phyloP scores from a whole-genome alignment of 2,888 invertebrate genomes.

The Polymixis lichenea region DNA sequence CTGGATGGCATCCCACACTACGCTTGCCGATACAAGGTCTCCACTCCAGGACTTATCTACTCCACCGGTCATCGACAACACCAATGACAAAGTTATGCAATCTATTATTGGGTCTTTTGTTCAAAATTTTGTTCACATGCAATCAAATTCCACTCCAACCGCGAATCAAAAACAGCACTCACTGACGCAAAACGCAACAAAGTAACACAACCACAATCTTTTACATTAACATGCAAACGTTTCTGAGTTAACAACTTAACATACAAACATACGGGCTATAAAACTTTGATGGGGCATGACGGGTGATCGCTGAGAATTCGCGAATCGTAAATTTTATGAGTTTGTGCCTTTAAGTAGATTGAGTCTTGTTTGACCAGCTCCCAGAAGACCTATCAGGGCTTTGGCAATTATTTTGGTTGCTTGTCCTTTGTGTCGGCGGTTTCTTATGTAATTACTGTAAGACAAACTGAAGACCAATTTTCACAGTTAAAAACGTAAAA shows the following conservation, averaged over 20 bases:
- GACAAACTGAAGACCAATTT: too few species aligned
- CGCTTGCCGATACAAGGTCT: not conserved
- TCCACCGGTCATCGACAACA: not conserved
- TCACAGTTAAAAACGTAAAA: too few species aligned
- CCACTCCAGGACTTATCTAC: not conserved
- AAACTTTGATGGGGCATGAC: constrained; percentile 60
- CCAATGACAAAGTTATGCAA: not conserved
- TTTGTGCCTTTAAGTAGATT: constrained; percentile 20
- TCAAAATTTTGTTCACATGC: not conserved
- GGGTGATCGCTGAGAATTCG: constrained; percentile 53
- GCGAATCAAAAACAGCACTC: constrained; percentile 8
- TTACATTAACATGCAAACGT: constrained; percentile 44
- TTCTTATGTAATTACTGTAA: not conserved
- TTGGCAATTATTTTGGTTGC: constrained; percentile 11
- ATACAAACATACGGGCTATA: constrained; percentile 47
- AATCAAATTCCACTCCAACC: constrained; percentile 8
- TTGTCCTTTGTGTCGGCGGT: not conserved
- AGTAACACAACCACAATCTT: constrained; percentile 26
- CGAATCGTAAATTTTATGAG: constrained; percentile 63
- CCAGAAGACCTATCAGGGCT: constrained; percentile 8
- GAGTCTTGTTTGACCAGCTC: constrained; percentile 23
- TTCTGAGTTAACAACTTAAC: constrained; percentile 58
- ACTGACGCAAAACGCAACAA: constrained; percentile 39
- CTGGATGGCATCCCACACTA: not conserved
- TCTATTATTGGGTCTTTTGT: not conserved